Base-by-base conservation (phyloP, 2,888 invertebrate species). In the Dioctria rufipes region DNA sequence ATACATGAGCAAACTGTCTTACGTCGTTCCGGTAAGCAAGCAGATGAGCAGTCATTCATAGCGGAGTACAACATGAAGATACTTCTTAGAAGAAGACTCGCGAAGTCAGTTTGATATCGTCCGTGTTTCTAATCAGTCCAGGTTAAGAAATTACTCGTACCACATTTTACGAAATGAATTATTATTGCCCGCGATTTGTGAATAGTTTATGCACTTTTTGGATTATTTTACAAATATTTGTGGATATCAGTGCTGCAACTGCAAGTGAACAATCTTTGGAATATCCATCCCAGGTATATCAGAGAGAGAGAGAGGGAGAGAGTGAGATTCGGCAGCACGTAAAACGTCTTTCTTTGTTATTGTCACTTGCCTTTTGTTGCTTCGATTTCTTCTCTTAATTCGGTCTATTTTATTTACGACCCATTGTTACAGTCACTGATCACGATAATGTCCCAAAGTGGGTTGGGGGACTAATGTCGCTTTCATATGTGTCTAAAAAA, bases 1-100 rank as follows among this genome's bases (percentile, higher is more conserved):
- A 8, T 75, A 58, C 73, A 43, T 75, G 60, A 43, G 60, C 43
- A 75, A 9, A 75, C 60, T 60, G 60, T 75, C 73, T 58, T 43
- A 60, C 58, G 60, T 40, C 80, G 81, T 80, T 60, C 79, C 81
- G 75, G 46, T 81, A 46, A 42, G 51, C 80, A 77, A 73, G 49
- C 81, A 81, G 81, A 77, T 81, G 80, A 75, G 80, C 75, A 63
- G 58, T 43, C 67, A 60, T 46, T 60, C 79, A 80, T 69, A 67
- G 67, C 67, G 67, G 25, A 80, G 54, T 69, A 51, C 54, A 11
- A 40, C 39, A 54, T 43, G 67, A 66, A 79, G 67, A 78, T 54
- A 58, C 78, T 66, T 58, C 65, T 54, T 13, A 25, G 25, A 6
- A 9, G 54, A 54, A n/a, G 61, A 66, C 43, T 66, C 49, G n/a